Evolutionary conservation across 1,140 invertebrate genomes (phyloP), one percentile per base, ranked within the genome.

Genomic region (Trichogramma pretiosum): DNA sequence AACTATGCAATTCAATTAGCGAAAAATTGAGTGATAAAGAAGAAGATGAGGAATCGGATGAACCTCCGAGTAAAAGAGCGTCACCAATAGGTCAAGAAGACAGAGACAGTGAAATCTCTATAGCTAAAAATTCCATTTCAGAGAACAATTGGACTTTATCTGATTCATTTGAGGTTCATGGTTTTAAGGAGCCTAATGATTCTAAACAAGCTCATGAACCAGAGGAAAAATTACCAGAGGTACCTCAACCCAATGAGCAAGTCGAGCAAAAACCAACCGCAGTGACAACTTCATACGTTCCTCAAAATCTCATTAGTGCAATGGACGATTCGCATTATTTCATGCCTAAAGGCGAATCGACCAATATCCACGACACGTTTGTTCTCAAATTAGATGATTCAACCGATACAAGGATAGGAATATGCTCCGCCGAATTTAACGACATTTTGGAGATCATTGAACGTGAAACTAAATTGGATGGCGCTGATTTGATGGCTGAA

Each of bases 261-360:
- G n/a, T n/a, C n/a, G n/a, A n/a, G n/a, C n/a, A n/a, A n/a, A n/a
- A n/a, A n/a, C n/a, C n/a, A n/a, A n/a, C n/a, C n/a, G n/a, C n/a
- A n/a, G n/a, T n/a, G n/a, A n/a, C n/a, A n/a, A n/a, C n/a, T n/a
- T n/a, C n/a, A n/a, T n/a, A n/a, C n/a, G n/a, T n/a, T n/a, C n/a
- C n/a, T n/a, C n/a, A 28, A 28, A 28, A 28, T 11, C 5, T 28
- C 11, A 28, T 48, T 5, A 42, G 24, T 32, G 56, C 55, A 19
- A 40, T 60, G 10, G 55, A 59, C 7, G 51, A 62, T 14, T 24
- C 48, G n/a, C 58, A 54, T 2, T 43, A 46, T 16, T 62, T 67
- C 52, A 32, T 65, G 48, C 59, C 64, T 0, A 52, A 54, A 41
- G 51, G 52, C 3, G 62, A 67, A 55, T 67, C 64, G 13, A 60